phyloP scores from a whole-genome alignment of 2,797 vertebrate species.

The Megalops cyprinoides region DNA sequence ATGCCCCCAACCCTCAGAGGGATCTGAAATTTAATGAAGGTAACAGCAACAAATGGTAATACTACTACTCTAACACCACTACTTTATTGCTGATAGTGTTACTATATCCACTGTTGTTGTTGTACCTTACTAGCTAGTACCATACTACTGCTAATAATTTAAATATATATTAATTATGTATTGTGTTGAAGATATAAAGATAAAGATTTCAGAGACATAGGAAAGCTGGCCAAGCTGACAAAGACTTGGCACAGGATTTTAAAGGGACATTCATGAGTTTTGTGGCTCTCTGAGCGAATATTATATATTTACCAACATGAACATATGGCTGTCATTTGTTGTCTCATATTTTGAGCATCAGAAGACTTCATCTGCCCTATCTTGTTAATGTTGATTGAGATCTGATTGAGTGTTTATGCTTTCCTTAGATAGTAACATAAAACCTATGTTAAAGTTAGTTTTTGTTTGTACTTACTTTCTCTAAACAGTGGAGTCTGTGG shows the following conservation, averaged over 20 bases:
- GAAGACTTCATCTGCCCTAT: not conserved
- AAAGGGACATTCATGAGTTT: not conserved
- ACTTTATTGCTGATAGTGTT: not conserved
- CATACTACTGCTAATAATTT: no score
- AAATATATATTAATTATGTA: no score
- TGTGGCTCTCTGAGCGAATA: not conserved
- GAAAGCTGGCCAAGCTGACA: not conserved
- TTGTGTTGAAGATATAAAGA: no score
- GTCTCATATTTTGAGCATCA: not conserved
- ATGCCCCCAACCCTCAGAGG: slow-evolving; percentile 54
- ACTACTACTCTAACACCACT: not conserved
- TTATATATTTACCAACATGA: not conserved
- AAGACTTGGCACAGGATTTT: not conserved
- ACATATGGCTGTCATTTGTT: not conserved
- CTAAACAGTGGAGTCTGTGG: not conserved
- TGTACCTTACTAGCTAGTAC: no score
- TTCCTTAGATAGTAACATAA: not conserved
- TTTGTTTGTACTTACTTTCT: not conserved
- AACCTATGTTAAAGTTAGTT: not conserved
- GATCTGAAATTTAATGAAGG: slow-evolving; percentile 30
- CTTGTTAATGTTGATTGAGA: not conserved
- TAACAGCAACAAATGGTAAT: not conserved
- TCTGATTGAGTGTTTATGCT: not conserved
- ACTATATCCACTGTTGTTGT: not conserved
- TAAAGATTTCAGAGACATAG: not conserved